These are phyloP conservation scores for Lydus trimaculatus DNA, from an alignment of 2,888 invertebrate genomes.

Conservation along the genomic window DNA sequence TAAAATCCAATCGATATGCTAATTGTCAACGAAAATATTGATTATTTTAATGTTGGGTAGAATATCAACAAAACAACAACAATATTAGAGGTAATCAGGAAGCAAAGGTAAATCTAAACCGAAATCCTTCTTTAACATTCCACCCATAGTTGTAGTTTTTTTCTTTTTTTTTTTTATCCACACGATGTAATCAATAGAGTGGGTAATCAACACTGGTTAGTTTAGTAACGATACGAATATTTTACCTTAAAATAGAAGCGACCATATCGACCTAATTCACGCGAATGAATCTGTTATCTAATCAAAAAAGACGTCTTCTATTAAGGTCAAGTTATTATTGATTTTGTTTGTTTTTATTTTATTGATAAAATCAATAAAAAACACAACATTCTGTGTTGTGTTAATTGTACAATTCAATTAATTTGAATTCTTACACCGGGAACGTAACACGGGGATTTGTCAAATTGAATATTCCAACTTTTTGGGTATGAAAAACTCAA, in stretches of 20 bases:
- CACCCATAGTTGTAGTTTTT: too few relatives aligned
- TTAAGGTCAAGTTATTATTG: neutral
- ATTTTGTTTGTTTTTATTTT: neutral
- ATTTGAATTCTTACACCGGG: too few relatives aligned
- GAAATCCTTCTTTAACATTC: neutral
- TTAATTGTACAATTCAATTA: too few relatives aligned
- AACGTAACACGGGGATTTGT: too few relatives aligned
- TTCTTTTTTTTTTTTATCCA: too few relatives aligned
- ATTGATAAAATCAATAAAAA: too few relatives aligned
- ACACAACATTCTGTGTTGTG: too few relatives aligned
- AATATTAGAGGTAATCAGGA: too few relatives aligned
- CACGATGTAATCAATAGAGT: neutral
- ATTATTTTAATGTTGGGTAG: neutral
- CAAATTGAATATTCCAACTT: too few relatives aligned
- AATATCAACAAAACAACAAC: neutral
- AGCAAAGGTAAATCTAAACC: too few relatives aligned
- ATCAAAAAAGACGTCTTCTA: neutral
- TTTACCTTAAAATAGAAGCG: neutral
- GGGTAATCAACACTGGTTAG: neutral
- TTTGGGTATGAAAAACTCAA: too few relatives aligned
- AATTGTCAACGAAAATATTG: neutral
- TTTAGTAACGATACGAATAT: neutral
- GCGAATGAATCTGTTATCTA: neutral
- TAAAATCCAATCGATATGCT: neutral
- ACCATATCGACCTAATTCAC: neutral